Evolutionary conservation across 1,140 invertebrate species (phyloP).

Genomic region (Belonocnema kinseyi): DNA sequence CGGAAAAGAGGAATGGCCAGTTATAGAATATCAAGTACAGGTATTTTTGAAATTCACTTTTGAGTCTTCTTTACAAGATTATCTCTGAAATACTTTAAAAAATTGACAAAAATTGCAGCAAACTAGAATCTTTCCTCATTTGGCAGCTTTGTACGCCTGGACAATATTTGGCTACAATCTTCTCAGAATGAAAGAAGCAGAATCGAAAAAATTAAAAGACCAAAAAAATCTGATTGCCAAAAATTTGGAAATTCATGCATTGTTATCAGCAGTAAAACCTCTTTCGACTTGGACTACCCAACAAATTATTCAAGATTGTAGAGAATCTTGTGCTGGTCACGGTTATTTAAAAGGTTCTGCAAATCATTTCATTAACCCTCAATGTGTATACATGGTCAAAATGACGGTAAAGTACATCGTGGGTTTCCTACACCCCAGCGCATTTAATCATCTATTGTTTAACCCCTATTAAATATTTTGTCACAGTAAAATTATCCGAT

Average conservation of each 20-base stretch:
- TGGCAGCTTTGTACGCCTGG: constrained; percentile 87
- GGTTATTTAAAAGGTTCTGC: constrained; percentile 83
- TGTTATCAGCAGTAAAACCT: constrained; percentile 94
- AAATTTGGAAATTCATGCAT: constrained; percentile 90
- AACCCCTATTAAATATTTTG: too few species aligned
- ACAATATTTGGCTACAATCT: constrained; percentile 76
- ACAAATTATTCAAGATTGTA: constrained; percentile 91
- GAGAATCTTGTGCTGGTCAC: constrained; percentile 93
- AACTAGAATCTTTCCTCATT: constrained; percentile 92
- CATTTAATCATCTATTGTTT: too few species aligned
- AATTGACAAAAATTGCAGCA: constrained; percentile 78
- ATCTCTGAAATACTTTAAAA: constrained; percentile 8
- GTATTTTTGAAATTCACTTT: constrained; percentile 71
- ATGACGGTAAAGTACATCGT: too few species aligned
- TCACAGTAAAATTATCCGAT: too few species aligned
- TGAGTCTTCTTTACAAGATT: constrained; percentile 30
- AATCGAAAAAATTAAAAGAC: constrained; percentile 42
- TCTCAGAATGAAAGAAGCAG: constrained; percentile 75
- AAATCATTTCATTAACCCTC: too few species aligned
- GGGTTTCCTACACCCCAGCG: too few species aligned
- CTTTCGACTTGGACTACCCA: constrained; percentile 88
- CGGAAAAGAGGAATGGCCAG: constrained; percentile 82
- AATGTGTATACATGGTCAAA: too few species aligned
- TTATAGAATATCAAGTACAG: constrained; percentile 93
- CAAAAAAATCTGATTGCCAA: constrained; percentile 53